A percentile compares a stretch with the other conserved stretches of the same genome.
Evolutionary conservation across 2,113 vertebrate genomes (phyloP).

Genomic region (Chionis minor): DNA sequence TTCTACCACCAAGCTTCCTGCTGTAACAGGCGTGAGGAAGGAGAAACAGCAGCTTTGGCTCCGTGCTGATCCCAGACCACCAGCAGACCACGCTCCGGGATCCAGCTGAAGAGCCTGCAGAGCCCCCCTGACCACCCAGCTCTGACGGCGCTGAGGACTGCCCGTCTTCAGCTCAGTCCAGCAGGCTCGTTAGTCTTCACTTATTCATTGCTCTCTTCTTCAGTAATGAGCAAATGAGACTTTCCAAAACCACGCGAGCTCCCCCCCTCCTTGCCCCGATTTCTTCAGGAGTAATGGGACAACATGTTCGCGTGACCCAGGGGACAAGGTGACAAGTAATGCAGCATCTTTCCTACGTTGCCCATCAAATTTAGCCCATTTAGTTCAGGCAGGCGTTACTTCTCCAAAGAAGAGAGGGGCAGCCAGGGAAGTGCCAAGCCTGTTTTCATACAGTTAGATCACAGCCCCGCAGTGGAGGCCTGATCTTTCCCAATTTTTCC

Average conservation of each 20-base stretch:
- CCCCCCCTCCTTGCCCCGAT: rapidly evolving
- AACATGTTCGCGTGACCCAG: rapidly evolving
- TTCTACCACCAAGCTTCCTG: background rate
- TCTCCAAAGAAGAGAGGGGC: background rate
- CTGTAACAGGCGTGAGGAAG: background rate
- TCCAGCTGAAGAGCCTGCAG: background rate
- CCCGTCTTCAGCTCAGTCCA: background rate
- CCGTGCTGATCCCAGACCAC: background rate
- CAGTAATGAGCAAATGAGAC: background rate
- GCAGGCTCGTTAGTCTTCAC: background rate
- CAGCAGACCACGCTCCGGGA: rapidly evolving
- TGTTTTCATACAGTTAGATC: background rate
- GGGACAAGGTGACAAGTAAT: background rate
- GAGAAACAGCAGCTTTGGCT: background rate
- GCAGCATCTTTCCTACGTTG: background rate
- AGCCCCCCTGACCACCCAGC: rapidly evolving
- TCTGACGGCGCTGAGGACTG: background rate
- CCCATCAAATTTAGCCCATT: background rate
- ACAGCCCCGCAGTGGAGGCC: background rate
- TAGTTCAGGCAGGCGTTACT: background rate
- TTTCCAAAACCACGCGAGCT: background rate
- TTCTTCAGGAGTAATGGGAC: background rate
- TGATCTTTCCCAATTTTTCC: background rate
- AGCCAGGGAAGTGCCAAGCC: background rate
- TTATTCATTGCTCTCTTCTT: background rate